phyloP scores from a whole-genome alignment of 2,888 invertebrate genomes.

The Lottia scabra region DNA sequence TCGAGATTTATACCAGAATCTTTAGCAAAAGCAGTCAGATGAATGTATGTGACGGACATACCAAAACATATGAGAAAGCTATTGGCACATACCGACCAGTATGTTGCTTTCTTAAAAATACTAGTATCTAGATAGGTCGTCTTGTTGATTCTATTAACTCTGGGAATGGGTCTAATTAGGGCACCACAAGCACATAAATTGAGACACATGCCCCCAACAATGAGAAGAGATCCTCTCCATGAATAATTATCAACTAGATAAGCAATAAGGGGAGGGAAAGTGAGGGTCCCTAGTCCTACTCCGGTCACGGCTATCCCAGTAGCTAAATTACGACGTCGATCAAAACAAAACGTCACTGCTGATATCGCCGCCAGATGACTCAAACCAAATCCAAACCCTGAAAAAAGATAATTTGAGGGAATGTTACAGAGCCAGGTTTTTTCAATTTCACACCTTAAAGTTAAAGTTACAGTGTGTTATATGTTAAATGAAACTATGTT shows the following conservation, averaged over 20 bases:
- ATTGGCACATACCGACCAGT: conserved; percentile 39
- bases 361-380: conserved; percentile 46
- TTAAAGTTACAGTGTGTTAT: too few relatives aligned
- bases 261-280: conserved; percentile 47
- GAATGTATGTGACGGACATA: conserved; percentile 46
- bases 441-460: too few relatives aligned
- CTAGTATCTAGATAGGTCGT: conserved; percentile 35
- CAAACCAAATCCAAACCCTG: conserved; percentile 50
- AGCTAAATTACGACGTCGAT: conserved; percentile 41
- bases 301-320: conserved; percentile 50
- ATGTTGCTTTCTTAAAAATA: conserved; percentile 41
- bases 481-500: too few relatives aligned
- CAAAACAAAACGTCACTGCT: conserved; percentile 48
- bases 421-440: neutral
- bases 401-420: conserved; percentile 12
- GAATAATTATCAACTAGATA: conserved; percentile 39
- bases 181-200: conserved; percentile 45
- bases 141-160: conserved; percentile 21
- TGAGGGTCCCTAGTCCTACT: conserved; percentile 48
- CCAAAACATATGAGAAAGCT: conserved; percentile 47
- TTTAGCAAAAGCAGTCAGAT: conserved; percentile 43
- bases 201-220: conserved; percentile 43
- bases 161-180: conserved; percentile 39
- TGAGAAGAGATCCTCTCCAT: conserved; percentile 46
- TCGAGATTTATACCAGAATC: conserved; percentile 33